Percentiles rank a stretch among this genome's conserved stretches.
Conservation (phyloP, 2,113 vertebrate genomes). For the Telmatochromis brachygnathus region DNA sequence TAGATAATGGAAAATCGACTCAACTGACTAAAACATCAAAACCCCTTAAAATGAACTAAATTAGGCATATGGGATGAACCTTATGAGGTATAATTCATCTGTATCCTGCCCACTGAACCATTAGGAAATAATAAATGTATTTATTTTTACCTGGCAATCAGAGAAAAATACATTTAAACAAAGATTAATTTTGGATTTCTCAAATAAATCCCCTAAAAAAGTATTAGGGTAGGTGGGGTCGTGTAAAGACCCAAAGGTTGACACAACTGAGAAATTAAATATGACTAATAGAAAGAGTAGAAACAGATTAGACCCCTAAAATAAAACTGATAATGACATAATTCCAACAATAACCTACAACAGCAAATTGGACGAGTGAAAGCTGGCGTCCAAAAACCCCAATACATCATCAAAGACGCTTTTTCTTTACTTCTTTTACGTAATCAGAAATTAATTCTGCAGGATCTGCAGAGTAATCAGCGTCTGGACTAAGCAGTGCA, state of each 20-base stretch:
- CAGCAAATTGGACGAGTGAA: fast-evolving
- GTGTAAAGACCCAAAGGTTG: fast-evolving
- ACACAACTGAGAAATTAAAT: neutral
- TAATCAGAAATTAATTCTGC: neutral
- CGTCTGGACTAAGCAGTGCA: neutral
- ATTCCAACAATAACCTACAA: neutral
- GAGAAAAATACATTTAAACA: neutral
- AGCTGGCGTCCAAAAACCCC: fast-evolving
- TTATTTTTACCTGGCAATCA: neutral
- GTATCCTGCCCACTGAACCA: fast-evolving
- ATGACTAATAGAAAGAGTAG: neutral
- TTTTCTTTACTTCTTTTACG: neutral
- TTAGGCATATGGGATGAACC: neutral
- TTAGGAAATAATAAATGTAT: neutral
- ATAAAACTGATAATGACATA: neutral
- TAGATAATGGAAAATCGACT: neutral
- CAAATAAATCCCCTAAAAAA: neutral
- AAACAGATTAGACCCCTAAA: fast-evolving
- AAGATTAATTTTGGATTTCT: fast-evolving
- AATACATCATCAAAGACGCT: neutral
- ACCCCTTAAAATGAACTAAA: fast-evolving
- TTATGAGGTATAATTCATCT: neutral
- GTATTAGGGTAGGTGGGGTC: neutral
- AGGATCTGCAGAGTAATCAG: neutral
- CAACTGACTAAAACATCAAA: neutral